Base-by-base conservation (phyloP, 1,140 invertebrate genomes). In the Coelopa frigida region DNA sequence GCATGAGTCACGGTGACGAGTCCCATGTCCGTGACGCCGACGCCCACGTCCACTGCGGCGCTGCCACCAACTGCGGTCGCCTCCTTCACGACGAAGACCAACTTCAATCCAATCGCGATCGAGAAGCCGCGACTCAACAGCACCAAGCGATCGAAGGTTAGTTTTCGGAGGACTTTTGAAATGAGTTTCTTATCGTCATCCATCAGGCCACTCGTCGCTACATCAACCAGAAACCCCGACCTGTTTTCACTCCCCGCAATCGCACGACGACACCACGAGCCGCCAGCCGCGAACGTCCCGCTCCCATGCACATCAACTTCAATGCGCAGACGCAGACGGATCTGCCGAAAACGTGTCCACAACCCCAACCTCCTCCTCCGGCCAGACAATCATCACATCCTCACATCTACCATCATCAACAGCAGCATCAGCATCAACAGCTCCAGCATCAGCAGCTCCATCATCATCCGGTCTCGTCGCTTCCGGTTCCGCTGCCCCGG, bases 201-300 rank as follows among this genome's bases (percentile, higher is more conserved):
- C 10, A 17, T 32, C 17, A 46, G 44, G 32, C n/a, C 18, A n/a
- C 24, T 29, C 33, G 35, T 26, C 35, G 44, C 22, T 36, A 46
- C 36, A 23, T 29, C 12, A 44, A 44, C 11, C 27, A 44, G 12
- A 46, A 46, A 18, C 33, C 23, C 3, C 44, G 44, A 18, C 35
- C 35, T 3, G 26, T 46, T 29, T 46, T 46, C 22, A 46, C 44
- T 20, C 44, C 44, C n/a, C 35, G 44, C 5, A 46, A 46, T 29
- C n/a, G 39, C 3, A 46, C 24, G 29, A 46, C 24, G 20, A 26
- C 44, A 0, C 22, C 44, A 4, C 24, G 32, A 8, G 27, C 29
- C 11, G 26, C 39, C 15, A 23, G 10, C 31, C n/a, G n/a, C n/a
- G n/a, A n/a, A n/a, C 37, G 21, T 27, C 35, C 44, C 0, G 22